phyloP scores from a whole-genome alignment of 2,888 invertebrate genomes.

The Galeopsomyia nigrocyanea region DNA sequence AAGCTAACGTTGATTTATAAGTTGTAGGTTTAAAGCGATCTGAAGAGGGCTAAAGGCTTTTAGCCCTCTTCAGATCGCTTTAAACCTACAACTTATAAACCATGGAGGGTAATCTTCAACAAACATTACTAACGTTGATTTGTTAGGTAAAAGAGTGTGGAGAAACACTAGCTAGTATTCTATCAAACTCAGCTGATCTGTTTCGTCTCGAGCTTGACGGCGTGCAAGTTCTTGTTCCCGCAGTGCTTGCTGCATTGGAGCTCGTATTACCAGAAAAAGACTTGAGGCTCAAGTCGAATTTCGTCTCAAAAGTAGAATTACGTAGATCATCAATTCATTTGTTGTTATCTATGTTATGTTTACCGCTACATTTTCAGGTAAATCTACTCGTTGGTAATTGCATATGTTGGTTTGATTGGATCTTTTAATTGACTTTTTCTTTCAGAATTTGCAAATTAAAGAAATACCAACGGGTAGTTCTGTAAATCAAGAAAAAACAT shows the following conservation, averaged over 20 bases:
- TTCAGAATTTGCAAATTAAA: conserved; percentile 77
- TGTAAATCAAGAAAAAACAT: conserved; percentile 56
- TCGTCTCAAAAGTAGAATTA: conserved; percentile 82
- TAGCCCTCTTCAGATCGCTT: no score
- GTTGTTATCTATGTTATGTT: conserved; percentile 88
- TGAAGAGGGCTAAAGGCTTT: no score
- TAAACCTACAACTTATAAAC: no score
- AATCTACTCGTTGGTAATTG: conserved; percentile 7
- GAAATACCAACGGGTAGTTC: conserved; percentile 70
- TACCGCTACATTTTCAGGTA: conserved; percentile 92
- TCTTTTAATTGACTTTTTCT: conserved; percentile 19
- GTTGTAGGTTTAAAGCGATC: no score
- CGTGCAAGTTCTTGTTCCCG: conserved; percentile 90
- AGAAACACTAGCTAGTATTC: conserved; percentile 88
- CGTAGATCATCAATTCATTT: conserved; percentile 93
- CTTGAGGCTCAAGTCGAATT: conserved; percentile 79
- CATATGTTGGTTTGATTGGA: not conserved
- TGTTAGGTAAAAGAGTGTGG: conserved; percentile 73
- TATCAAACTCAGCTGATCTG: conserved; percentile 88
- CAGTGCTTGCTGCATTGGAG: conserved; percentile 91
- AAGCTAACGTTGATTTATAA: no score
- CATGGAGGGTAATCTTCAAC: no score
- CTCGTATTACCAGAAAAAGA: conserved; percentile 90
- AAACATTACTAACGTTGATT: conserved; percentile 13
- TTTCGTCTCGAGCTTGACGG: conserved; percentile 94